Evolutionary conservation across 2,113 vertebrate genomes (phyloP), one percentile per base, ranked within the genome.

Genomic region (Eptatretus burgeri): DNA sequence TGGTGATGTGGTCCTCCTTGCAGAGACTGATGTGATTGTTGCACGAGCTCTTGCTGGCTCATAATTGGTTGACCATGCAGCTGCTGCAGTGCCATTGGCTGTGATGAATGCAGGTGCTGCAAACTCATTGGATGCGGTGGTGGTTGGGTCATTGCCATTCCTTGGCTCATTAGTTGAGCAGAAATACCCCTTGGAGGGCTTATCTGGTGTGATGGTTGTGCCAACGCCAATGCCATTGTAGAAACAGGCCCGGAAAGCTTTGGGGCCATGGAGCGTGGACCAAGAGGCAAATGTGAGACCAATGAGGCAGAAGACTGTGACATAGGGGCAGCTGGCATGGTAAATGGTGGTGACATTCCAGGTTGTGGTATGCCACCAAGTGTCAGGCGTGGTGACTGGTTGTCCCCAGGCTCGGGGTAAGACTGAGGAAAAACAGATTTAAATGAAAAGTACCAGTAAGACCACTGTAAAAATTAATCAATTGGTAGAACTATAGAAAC

Each of bases 111-210:
- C 56, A 60, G 56, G 56, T 20, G 56, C 56, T 60, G 56, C 56
- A 60, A 17, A 20, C n/a, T n/a, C 56, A 60, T 60, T n/a, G n/a
- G n/a, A 20, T 60, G 56, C n/a, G 56, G 56, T 60, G 56, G 56
- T 60, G 53, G 8, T 60, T 16, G 16, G 16, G 53, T 7, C 20
- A 20, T 12, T 60, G 56, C 56, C 20, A 20, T 60, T 60, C 27
- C 27, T 41, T 41, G 27, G 27, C 27, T 41, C 27, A 41, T 41
- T 41, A 41, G 27, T 41, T 41, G 27, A 41, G 27, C 27, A 41
- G 27, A 41, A 41, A 41, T 41, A 7, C 27, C 27, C 27, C 27
- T 41, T 41, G 27, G 27, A 41, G 27, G 27, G 27, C 27, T 41
- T 41, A 41, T 41, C 27, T 41, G 27, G 7, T 41, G 27, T 7